These are phyloP conservation scores for Pristionchus fissidentatus DNA, from an alignment of 2,888 invertebrate genomes.

Conservation along the genomic window DNA sequence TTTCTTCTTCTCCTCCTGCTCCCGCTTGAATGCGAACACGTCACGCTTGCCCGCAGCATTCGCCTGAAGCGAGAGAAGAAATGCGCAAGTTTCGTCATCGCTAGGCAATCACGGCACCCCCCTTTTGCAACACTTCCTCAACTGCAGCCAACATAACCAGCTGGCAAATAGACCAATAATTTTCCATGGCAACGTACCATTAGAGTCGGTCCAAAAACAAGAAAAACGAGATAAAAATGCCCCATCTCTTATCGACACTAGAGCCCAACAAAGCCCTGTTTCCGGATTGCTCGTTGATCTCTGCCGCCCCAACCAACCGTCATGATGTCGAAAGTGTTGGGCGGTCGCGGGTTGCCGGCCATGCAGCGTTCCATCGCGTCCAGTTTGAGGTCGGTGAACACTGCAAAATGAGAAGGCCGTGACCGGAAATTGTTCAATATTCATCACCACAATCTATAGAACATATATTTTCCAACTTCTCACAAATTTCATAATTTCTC, in stretches of 20 bases:
- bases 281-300: neutral
- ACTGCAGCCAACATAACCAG: too few species aligned
- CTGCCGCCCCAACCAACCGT: neutral
- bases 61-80: too few species aligned
- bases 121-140: neutral
- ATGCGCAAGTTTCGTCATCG: too few species aligned
- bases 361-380: neutral
- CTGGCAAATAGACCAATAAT: too few species aligned
- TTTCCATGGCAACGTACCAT: too few species aligned
- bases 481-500: too few species aligned
- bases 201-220: too few species aligned
- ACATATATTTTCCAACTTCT: too few species aligned
- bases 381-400: neutral
- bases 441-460: too few species aligned
- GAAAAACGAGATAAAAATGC: too few species aligned
- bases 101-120: neutral
- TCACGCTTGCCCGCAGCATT: neutral
- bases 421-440: too few species aligned
- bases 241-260: neutral
- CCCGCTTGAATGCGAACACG: neutral
- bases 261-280: neutral
- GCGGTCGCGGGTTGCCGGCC: neutral
- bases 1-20: conserved; percentile 12
- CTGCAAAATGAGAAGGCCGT: too few species aligned
- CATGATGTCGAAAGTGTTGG: neutral